phyloP scores from a whole-genome alignment of 2,888 invertebrate genomes.

The Acleris sparsana region DNA sequence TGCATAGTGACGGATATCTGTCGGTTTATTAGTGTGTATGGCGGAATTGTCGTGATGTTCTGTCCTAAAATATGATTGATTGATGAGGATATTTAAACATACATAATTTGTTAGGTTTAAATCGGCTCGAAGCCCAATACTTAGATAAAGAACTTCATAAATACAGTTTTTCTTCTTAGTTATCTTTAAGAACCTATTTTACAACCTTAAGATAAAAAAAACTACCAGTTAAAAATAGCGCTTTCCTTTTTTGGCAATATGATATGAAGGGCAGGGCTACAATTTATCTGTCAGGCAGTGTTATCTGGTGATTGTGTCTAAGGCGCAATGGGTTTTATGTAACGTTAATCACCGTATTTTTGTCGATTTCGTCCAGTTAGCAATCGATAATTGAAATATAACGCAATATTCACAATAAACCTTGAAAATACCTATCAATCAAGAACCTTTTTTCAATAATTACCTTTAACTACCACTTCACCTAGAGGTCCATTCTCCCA shows the following conservation, averaged over 20 bases:
- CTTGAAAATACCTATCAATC: constrained; percentile 22
- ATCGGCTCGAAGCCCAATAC: no score
- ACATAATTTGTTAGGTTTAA: no score
- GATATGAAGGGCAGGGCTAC: no score
- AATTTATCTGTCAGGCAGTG: no score
- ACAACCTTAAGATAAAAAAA: no score
- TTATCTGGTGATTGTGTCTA: no score
- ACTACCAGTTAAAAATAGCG: no score
- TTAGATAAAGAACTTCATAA: no score
- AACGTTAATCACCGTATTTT: neutral
- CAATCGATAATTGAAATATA: constrained; percentile 6
- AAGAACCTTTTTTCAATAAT: constrained; percentile 15
- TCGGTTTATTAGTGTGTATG: neutral
- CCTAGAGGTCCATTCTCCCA: constrained; percentile 54
- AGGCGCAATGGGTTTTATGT: neutral
- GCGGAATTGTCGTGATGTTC: neutral
- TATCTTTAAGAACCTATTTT: no score
- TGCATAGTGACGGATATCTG: constrained; percentile 2
- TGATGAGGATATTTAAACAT: no score
- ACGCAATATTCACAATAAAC: constrained; percentile 19
- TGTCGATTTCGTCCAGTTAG: neutral
- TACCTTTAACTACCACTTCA: constrained; percentile 18
- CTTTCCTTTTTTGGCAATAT: no score
- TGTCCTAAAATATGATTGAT: neutral
- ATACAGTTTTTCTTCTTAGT: no score